A percentile compares a stretch with the other conserved stretches of the same genome.
Conservation (phyloP, 2,888 invertebrate species). For the Polymixis flavicincta region DNA sequence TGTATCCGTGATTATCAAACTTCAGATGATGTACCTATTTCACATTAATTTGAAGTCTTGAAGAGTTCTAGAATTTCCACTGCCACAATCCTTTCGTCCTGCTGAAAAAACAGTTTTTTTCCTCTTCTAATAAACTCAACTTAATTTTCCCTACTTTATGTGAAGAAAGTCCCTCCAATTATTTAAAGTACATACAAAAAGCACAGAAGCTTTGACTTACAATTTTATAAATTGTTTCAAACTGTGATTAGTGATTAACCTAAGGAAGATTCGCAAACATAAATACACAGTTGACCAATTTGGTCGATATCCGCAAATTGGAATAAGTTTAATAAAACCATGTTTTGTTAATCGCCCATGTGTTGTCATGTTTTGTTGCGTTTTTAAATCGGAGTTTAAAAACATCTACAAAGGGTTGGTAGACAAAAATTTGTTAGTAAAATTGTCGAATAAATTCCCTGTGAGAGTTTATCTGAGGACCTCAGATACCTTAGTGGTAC, state of each 20-base stretch:
- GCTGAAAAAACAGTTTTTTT: no score
- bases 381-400: no score
- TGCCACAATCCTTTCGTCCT: background rate
- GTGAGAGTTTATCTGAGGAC: background rate
- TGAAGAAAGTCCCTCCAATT: background rate
- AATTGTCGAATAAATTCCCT: no score
- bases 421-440: no score
- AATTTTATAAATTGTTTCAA: slow-evolving; percentile 2
- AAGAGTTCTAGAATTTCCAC: no score
- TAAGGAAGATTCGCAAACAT: background rate
- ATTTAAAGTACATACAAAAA: background rate
- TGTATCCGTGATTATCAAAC: background rate
- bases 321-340: no score
- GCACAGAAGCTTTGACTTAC: background rate
- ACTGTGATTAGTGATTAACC: background rate
- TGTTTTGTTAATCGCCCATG: no score
- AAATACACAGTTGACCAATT: no score
- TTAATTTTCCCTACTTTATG: background rate
- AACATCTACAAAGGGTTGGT: no score
- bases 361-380: no score
- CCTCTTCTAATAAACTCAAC: background rate
- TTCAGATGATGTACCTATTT: background rate
- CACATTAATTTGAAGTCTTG: background rate
- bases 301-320: no score
- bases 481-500: no score